Conservation (phyloP, 2,888 invertebrate species). For the Belgica antarctica region DNA sequence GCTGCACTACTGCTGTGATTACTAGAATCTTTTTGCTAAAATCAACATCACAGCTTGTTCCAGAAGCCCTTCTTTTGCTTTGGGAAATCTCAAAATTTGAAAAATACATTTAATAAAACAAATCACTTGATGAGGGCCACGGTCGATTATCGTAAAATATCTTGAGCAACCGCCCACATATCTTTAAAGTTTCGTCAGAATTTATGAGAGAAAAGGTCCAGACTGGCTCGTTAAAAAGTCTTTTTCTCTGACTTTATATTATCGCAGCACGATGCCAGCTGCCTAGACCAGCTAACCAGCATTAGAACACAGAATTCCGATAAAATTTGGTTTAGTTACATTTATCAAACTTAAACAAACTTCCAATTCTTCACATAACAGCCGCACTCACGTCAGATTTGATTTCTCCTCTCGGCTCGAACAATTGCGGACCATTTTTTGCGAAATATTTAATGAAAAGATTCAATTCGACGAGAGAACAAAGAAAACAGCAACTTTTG, state of each 20-base stretch:
- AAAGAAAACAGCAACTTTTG: background rate
- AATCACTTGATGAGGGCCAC: constrained; percentile 7
- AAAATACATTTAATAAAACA: constrained; percentile 6
- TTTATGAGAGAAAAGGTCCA: background rate
- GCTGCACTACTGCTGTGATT: too few relatives aligned
- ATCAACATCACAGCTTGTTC: too few relatives aligned
- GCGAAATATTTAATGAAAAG: constrained; percentile 15
- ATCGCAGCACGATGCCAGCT: background rate
- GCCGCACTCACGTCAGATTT: too few relatives aligned
- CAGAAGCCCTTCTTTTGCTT: too few relatives aligned
- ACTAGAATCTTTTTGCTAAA: too few relatives aligned
- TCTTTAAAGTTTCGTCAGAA: background rate
- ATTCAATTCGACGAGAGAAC: background rate
- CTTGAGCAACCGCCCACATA: constrained; percentile 1
- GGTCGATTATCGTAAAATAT: constrained; percentile 15
- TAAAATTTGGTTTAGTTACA: background rate
- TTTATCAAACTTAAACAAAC: background rate
- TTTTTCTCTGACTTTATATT: constrained; percentile 4
- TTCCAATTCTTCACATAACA: background rate
- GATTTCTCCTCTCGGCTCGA: too few relatives aligned
- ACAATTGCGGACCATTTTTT: constrained; percentile 1
- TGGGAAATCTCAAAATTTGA: background rate
- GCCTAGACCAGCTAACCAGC: background rate
- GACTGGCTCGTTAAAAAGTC: background rate
- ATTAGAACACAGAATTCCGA: background rate